A percentile compares a stretch with the other conserved stretches of the same genome.
Conservation (phyloP, 1,140 invertebrate species). For the Cherax destructor region DNA sequence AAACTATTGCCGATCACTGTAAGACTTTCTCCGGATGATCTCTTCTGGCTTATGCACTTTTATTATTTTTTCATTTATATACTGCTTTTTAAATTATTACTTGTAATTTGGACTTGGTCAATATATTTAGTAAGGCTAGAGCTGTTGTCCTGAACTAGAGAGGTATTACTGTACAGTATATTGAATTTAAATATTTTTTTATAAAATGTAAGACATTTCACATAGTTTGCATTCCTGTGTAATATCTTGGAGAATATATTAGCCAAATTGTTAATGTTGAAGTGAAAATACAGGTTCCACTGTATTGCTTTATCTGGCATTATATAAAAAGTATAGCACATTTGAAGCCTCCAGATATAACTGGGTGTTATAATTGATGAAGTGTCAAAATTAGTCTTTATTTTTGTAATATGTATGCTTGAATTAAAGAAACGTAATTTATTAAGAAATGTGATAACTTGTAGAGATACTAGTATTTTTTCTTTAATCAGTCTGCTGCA, state of each 20-base stretch:
- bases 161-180: not conserved
- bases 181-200: not conserved
- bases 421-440: not conserved
- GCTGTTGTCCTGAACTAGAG: too few species aligned
- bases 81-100: too few species aligned
- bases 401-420: not conserved
- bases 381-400: not conserved
- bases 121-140: too few species aligned
- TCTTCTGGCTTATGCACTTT: too few species aligned
- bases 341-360: not conserved
- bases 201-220: not conserved
- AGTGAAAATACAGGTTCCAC: not conserved
- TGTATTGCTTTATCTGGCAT: not conserved
- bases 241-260: not conserved
- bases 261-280: not conserved
- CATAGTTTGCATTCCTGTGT: not conserved
- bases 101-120: too few species aligned
- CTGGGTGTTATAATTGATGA: not conserved
- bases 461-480: not conserved
- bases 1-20: too few species aligned
- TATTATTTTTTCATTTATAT: too few species aligned
- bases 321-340: not conserved
- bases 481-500: not conserved
- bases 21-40: too few species aligned
- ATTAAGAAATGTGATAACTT: not conserved